Evolutionary conservation across 1,140 invertebrate species (phyloP).

Genomic region (Sycophila sp.): DNA sequence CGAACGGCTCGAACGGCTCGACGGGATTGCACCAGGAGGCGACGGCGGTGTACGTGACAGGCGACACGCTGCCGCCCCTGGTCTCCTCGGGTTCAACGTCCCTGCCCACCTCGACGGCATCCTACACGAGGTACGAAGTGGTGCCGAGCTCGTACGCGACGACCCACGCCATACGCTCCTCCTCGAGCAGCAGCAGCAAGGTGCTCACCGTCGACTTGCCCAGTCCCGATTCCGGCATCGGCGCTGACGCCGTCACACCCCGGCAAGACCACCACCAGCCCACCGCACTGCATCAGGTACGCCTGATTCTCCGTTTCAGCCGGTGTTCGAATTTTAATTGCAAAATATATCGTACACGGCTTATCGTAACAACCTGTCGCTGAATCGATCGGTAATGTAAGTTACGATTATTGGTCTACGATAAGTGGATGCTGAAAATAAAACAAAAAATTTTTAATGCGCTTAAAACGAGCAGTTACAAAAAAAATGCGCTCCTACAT

Average conservation of each 20-base stretch:
- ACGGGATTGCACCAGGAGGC: slow-evolving; percentile 58
- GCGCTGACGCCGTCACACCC: slow-evolving; percentile 89
- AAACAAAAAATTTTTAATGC: too few species aligned
- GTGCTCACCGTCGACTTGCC: slow-evolving; percentile 90
- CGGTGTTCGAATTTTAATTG: too few species aligned
- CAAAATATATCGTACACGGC: too few species aligned
- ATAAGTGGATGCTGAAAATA: too few species aligned
- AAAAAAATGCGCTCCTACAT: too few species aligned
- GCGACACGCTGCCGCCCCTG: slow-evolving; percentile 57
- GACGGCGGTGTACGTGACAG: slow-evolving; percentile 61
- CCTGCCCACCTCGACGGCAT: slow-evolving; percentile 59
- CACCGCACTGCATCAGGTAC: slow-evolving; percentile 80
- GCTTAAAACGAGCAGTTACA: too few species aligned
- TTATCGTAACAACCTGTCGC: too few species aligned
- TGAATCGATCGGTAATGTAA: too few species aligned
- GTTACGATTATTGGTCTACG: too few species aligned
- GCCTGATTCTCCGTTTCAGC: too few species aligned
- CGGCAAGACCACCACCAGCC: slow-evolving; percentile 80
- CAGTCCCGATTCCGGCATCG: slow-evolving; percentile 91
- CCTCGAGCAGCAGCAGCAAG: slow-evolving; percentile 70
- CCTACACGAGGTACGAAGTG: slow-evolving; percentile 64
- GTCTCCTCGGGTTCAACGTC: slow-evolving; percentile 63
- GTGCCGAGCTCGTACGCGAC: slow-evolving; percentile 63
- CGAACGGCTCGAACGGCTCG: slow-evolving; percentile 58
- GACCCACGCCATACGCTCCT: slow-evolving; percentile 61